Base-by-base conservation (phyloP, 2,113 vertebrate species). In the Podarcis cretensis region DNA sequence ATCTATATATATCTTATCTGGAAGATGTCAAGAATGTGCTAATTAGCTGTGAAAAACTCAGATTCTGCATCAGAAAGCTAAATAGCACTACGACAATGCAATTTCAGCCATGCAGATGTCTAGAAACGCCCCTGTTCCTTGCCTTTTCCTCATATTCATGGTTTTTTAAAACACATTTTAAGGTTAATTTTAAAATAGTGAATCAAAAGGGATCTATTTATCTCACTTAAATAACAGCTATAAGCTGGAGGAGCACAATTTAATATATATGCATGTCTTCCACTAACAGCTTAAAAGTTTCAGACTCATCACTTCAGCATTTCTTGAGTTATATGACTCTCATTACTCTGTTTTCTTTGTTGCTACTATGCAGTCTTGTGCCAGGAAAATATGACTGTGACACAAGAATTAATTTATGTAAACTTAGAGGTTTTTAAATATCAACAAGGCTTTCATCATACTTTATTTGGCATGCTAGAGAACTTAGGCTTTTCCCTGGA, bases 361-460 rank as follows among this genome's bases (percentile, higher is more conserved):
- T 94, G 90, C 92, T 91, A 77, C 77, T 91, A 85, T 68, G 85
- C 20, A 83, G 40, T 93, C 75, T 94, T 87, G 87, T 96, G 96
- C 96, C 95, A 97, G 96, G 96, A 96, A 97, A 97, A 95, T 95
- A 94, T 97, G 95, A 96, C 96, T 96, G 23, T 92, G 14, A 94
- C 92, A 95, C 83, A 94, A 95, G 93, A 95, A 95, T 94, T 96
- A 96, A 95, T 95, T 91, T 95, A 88, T 94, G 84, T 96, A 96
- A 96, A 95, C 92, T 88, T 92, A 2, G 18, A 73, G 4, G 1
- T 63, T 78, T 81, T 91, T 94, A 95, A 95, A 90, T 95, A 93
- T 94, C 92, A 96, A 88, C 94, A 94, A 93, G 54, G 4, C 84
- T 96, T 94, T 95, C 95, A 95, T 96, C 93, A 87, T 95, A 94